Percentiles rank a stretch among this genome's conserved stretches.
phyloP scores from a whole-genome alignment of 1,140 invertebrate species.

The Microplitis demolitor region DNA sequence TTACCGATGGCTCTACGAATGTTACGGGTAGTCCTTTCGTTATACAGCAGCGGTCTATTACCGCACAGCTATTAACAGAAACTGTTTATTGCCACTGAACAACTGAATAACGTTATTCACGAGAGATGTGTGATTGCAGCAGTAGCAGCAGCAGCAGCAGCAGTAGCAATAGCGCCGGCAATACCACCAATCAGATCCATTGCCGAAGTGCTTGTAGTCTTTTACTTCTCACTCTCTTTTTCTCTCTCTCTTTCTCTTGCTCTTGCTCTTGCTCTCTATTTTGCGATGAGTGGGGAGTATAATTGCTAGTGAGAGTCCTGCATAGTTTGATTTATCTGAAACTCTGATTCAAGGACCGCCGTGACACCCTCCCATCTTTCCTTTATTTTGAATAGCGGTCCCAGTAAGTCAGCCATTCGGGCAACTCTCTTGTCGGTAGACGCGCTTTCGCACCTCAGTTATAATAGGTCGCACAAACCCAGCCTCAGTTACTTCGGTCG shows the following conservation, averaged over 20 bases:
- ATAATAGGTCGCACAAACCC: not conserved
- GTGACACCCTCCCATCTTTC: not conserved
- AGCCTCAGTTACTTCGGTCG: no score
- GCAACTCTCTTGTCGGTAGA: not conserved
- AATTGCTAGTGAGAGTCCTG: not conserved
- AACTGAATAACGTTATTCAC: constrained; percentile 34
- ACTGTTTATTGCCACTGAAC: constrained; percentile 56
- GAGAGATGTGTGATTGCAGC: constrained; percentile 8
- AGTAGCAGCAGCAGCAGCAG: no score
- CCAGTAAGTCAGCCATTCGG: not conserved
- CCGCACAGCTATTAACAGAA: constrained; percentile 55
- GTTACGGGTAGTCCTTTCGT: constrained; percentile 41
- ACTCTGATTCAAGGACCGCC: not conserved
- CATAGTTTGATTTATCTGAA: not conserved
- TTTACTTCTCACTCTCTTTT: no score
- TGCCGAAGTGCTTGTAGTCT: not conserved
- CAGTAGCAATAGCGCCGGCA: not conserved
- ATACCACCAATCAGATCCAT: not conserved
- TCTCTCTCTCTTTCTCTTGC: not conserved
- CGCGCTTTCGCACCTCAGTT: not conserved
- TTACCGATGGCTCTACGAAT: constrained; percentile 54
- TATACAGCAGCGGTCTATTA: constrained; percentile 37
- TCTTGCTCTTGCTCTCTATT: not conserved
- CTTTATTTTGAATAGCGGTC: not conserved
- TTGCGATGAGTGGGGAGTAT: not conserved